These are phyloP conservation scores for Telenomus remus DNA, from an alignment of 1,140 invertebrate genomes.

Conservation along the genomic window DNA sequence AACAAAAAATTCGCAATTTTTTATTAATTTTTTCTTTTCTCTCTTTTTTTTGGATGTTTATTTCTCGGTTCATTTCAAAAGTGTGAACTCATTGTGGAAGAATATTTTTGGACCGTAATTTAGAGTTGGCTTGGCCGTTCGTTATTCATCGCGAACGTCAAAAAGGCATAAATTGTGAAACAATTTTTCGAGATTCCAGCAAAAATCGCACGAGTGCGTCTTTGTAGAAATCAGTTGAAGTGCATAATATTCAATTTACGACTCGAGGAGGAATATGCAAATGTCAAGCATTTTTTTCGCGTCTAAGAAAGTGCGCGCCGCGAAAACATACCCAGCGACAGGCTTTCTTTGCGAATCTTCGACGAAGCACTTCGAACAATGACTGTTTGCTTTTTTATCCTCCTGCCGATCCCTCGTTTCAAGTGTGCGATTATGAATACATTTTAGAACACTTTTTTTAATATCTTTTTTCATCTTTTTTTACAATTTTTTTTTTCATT, in stretches of 20 bases:
- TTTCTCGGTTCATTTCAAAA: too few relatives aligned
- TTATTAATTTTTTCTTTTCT: too few relatives aligned
- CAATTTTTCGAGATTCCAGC: not conserved
- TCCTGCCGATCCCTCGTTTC: conserved; percentile 24
- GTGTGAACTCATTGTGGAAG: too few relatives aligned
- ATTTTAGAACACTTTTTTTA: too few relatives aligned
- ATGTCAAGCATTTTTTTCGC: conserved; percentile 30
- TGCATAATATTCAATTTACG: conserved; percentile 32
- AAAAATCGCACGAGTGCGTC: conserved; percentile 2
- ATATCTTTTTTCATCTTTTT: too few relatives aligned
- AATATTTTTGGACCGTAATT: not conserved
- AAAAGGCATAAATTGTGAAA: not conserved
- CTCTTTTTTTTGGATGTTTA: too few relatives aligned
- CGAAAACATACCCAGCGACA: conserved; percentile 45
- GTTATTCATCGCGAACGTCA: not conserved
- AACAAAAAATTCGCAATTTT: too few relatives aligned
- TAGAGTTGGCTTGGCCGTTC: not conserved
- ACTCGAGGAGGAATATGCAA: conserved; percentile 27
- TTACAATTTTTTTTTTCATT: conserved; percentile 12
- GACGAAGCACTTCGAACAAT: conserved; percentile 26
- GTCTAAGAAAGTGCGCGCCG: conserved; percentile 19
- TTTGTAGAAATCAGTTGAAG: conserved; percentile 6
- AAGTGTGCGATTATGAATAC: not conserved
- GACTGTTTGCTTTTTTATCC: conserved; percentile 36
- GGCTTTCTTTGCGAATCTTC: conserved; percentile 50